Conservation (phyloP, 2,113 vertebrate genomes). For the Pterocles burchelli region DNA sequence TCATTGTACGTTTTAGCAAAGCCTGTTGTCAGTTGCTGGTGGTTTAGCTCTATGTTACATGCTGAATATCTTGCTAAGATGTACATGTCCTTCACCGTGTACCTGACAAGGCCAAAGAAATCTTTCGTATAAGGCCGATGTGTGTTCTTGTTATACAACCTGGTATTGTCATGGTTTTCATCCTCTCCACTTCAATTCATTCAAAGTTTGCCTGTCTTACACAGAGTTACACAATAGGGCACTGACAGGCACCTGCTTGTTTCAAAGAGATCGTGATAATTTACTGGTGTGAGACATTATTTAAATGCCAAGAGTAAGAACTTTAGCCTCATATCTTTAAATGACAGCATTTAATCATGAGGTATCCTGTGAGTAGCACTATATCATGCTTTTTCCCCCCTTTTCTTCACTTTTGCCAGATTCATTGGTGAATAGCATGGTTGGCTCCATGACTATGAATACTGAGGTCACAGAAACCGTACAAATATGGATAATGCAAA, state of each 20-base stretch:
- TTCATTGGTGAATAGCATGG: background rate
- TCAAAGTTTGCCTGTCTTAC: background rate
- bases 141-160: background rate
- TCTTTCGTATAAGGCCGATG: background rate
- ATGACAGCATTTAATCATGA: constrained; percentile 13
- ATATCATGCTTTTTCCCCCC: rapidly evolving
- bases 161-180: background rate
- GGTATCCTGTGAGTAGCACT: background rate
- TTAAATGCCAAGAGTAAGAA: constrained; percentile 20
- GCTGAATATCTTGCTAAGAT: background rate
- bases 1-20: background rate
- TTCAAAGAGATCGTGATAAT: constrained; percentile 11
- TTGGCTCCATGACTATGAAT: background rate
- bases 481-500: background rate
- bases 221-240: background rate
- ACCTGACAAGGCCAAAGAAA: constrained; percentile 14
- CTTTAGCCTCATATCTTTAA: background rate
- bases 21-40: background rate
- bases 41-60: background rate
- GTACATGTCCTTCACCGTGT: background rate
- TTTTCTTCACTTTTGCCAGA: background rate
- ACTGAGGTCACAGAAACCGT: background rate
- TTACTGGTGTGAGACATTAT: constrained; percentile 24
- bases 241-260: background rate
- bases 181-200: background rate